phyloP scores from a whole-genome alignment of 2,797 vertebrate genomes.

The Salmo trutta region DNA sequence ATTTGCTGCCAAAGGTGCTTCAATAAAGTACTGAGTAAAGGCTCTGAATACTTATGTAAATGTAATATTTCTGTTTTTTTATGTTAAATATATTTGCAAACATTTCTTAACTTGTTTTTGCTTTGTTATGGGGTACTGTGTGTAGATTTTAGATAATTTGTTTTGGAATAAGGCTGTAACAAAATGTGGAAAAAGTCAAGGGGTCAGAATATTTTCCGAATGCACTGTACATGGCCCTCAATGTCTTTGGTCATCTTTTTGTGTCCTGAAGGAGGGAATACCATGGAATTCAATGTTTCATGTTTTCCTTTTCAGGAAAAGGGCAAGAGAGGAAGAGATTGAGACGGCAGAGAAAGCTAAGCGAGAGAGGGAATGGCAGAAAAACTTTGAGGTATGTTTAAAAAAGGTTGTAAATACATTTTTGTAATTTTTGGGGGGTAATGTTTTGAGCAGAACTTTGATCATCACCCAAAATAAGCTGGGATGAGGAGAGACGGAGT shows the following conservation, averaged over 20 bases:
- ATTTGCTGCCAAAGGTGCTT: too few relatives aligned
- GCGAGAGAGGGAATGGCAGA: slow-evolving; percentile 96
- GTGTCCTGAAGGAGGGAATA: neutral
- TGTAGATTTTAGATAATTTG: too few relatives aligned
- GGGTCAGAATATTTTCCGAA: too few relatives aligned
- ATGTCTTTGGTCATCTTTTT: neutral
- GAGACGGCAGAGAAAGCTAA: slow-evolving; percentile 94
- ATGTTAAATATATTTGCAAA: too few relatives aligned
- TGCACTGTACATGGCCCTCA: too few relatives aligned
- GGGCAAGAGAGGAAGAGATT: slow-evolving; percentile 96
- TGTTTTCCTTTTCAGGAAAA: slow-evolving; percentile 80
- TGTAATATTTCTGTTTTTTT: too few relatives aligned
- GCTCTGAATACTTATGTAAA: too few relatives aligned
- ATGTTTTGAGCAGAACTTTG: neutral
- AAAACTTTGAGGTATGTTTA: slow-evolving; percentile 92
- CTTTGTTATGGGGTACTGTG: too few relatives aligned
- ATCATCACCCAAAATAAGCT: neutral
- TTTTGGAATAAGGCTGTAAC: too few relatives aligned
- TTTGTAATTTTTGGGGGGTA: neutral
- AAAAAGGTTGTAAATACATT: neutral
- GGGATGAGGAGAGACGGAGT: neutral
- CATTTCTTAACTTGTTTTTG: too few relatives aligned
- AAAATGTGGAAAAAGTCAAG: too few relatives aligned
- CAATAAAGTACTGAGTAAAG: too few relatives aligned
- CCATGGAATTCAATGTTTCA: neutral